Conservation (phyloP, 2,113 vertebrate species). For the Herpetotheres cachinnans region DNA sequence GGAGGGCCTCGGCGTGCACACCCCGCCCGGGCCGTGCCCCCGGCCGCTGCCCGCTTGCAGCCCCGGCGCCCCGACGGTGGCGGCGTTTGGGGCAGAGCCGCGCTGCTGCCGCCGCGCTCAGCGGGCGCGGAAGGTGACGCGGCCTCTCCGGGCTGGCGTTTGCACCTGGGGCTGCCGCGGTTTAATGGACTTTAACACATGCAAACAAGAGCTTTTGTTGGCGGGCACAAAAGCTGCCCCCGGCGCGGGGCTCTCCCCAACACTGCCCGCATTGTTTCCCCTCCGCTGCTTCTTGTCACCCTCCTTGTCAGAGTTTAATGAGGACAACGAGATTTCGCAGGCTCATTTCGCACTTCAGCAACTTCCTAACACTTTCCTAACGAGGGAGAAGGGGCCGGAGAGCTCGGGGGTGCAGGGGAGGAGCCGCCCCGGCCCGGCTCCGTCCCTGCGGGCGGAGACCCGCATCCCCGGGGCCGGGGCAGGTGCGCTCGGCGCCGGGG, state of each 20-base stretch:
- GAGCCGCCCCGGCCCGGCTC: not conserved
- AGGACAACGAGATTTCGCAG: slow-evolving; percentile 87
- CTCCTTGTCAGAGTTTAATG: slow-evolving; percentile 94
- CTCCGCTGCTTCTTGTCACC: slow-evolving; percentile 88
- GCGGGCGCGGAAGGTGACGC: slow-evolving; percentile 60
- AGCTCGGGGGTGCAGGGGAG: not conserved
- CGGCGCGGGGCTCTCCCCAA: slow-evolving; percentile 77
- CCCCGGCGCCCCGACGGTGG: slow-evolving; percentile 26
- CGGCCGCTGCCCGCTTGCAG: slow-evolving; percentile 9
- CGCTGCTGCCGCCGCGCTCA: slow-evolving; percentile 35
- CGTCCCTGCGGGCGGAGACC: not conserved
- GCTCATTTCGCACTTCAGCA: slow-evolving; percentile 93
- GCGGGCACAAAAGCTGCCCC: slow-evolving; percentile 81
- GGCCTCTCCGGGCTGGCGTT: slow-evolving; percentile 67
- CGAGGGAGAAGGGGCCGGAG: slow-evolving; percentile 67
- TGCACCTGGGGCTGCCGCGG: slow-evolving; percentile 88
- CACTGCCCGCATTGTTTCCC: slow-evolving; percentile 88
- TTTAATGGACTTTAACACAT: slow-evolving; percentile 87
- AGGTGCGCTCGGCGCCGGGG: not conserved
- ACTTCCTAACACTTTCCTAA: slow-evolving; percentile 92
- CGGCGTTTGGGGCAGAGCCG: not conserved
- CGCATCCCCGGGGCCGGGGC: not conserved
- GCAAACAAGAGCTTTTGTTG: slow-evolving; percentile 91
- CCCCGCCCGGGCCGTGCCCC: not conserved
- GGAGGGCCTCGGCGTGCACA: not conserved